Percentiles rank a stretch among this genome's conserved stretches.
Conservation (phyloP, 2,797 vertebrate genomes). For the Pogonophryne albipinna region DNA sequence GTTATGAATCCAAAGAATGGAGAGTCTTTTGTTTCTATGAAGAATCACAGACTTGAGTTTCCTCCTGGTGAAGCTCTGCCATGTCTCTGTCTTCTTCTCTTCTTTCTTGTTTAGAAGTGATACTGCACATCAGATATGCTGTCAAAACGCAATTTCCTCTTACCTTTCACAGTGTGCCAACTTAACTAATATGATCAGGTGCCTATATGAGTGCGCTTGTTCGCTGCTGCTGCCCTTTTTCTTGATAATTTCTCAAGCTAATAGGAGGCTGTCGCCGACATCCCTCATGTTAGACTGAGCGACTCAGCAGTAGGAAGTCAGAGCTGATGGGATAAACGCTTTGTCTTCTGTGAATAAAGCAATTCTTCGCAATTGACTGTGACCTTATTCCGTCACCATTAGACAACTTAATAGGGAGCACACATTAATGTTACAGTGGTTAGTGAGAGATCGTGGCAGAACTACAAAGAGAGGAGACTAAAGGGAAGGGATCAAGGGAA, state of each 20-base stretch:
- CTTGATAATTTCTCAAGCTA: conserved; percentile 1
- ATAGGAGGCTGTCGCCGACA: not conserved
- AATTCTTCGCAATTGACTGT: not conserved
- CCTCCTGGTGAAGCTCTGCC: conserved; percentile 22
- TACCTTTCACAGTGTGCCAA: not conserved
- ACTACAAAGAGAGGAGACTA: conserved; percentile 42
- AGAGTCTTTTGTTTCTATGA: not conserved
- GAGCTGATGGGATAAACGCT: not conserved
- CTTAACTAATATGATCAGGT: not conserved
- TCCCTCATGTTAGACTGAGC: conserved; percentile 19
- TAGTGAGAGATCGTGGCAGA: conserved; percentile 29
- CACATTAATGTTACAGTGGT: not conserved
- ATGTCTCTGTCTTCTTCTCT: conserved; percentile 12
- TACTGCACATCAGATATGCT: not conserved
- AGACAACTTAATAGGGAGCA: conserved; percentile 19
- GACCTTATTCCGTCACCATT: conserved; percentile 17
- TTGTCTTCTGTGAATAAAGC: conserved; percentile 8
- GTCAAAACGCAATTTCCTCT: not conserved
- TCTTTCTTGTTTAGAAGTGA: conserved; percentile 11
- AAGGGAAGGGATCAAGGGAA: conserved; percentile 46
- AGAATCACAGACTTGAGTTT: conserved; percentile 40
- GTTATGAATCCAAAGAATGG: conserved; percentile 42
- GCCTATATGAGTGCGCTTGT: conserved; percentile 10
- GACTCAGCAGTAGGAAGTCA: conserved; percentile 15
- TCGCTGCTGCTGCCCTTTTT: not conserved